Conservation (phyloP, 2,888 invertebrate genomes). For the Drosophila prostipennis region DNA sequence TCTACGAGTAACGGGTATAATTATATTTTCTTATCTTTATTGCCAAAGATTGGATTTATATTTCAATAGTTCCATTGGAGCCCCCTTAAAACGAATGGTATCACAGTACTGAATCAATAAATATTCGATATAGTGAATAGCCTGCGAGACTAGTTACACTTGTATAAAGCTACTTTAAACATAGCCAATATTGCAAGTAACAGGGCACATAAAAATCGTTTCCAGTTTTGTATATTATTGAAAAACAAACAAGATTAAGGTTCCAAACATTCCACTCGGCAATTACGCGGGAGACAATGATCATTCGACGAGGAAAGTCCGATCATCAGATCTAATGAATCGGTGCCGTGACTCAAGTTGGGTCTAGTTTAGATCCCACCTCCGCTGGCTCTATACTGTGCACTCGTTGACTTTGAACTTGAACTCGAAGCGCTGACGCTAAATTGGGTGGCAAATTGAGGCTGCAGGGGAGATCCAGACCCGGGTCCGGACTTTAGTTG, state of each 20-base stretch:
- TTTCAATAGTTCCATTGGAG: neutral
- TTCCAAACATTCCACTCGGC: conserved; percentile 25
- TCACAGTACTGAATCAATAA: neutral
- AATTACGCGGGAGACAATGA: conserved; percentile 15
- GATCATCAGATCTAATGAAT: conserved; percentile 33
- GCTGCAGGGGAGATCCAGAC: conserved; percentile 6
- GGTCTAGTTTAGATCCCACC: conserved; percentile 1
- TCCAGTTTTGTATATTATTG: neutral
- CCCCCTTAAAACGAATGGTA: neutral
- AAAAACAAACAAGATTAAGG: conserved; percentile 6
- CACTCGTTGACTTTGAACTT: conserved; percentile 50
- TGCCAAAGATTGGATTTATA: neutral
- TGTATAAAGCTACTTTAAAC: too few species aligned
- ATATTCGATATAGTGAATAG: neutral
- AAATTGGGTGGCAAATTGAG: conserved; percentile 32
- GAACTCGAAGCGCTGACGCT: conserved; percentile 14
- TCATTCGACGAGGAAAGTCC: conserved; percentile 51
- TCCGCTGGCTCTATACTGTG: conserved; percentile 3
- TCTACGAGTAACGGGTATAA: too few species aligned
- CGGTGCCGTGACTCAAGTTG: conserved; percentile 32
- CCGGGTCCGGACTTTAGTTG: neutral
- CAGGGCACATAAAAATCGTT: neutral
- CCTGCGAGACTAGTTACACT: too few species aligned
- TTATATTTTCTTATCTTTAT: neutral
- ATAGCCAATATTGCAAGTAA: neutral